phyloP scores from a whole-genome alignment of 2,797 vertebrate genomes.

The Bovichtus diacanthus region DNA sequence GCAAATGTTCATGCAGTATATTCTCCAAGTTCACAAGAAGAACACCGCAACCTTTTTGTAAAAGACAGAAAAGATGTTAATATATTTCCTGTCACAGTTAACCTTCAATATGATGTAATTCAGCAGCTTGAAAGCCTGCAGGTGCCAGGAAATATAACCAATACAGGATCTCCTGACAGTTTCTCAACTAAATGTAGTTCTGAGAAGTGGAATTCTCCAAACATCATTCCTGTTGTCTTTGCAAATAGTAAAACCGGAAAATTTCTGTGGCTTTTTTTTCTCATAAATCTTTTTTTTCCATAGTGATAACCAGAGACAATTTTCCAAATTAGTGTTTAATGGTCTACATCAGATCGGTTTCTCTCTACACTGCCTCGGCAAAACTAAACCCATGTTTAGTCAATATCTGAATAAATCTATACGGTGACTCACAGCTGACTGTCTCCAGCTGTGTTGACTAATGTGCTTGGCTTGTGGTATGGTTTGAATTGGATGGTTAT shows the following conservation, averaged over 20 bases:
- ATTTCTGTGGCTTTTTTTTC: conserved; percentile 41
- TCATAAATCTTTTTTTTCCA: conserved; percentile 23
- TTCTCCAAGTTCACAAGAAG: background rate
- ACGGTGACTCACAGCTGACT: background rate
- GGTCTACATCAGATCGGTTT: conserved; percentile 28
- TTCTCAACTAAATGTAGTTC: background rate
- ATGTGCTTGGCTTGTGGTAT: conserved; percentile 7
- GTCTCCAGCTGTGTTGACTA: conserved; percentile 33
- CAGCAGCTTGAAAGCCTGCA: background rate
- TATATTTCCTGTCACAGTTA: conserved; percentile 8
- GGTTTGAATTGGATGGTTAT: conserved; percentile 1
- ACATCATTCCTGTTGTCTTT: conserved; percentile 19
- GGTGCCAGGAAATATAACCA: conserved; percentile 6
- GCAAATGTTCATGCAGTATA: background rate
- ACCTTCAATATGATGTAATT: conserved; percentile 12
- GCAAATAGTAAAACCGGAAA: background rate
- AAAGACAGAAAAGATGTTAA: background rate
- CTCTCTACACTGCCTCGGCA: background rate
- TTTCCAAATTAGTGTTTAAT: conserved; percentile 46
- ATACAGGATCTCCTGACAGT: background rate
- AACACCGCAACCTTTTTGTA: background rate
- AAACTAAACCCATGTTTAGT: conserved; percentile 36
- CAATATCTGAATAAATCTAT: conserved; percentile 21
- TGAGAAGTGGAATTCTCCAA: conserved; percentile 8
- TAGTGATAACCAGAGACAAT: background rate